Evolutionary conservation across 2,888 invertebrate genomes (phyloP).

Genomic region (Mythimna loreyi): DNA sequence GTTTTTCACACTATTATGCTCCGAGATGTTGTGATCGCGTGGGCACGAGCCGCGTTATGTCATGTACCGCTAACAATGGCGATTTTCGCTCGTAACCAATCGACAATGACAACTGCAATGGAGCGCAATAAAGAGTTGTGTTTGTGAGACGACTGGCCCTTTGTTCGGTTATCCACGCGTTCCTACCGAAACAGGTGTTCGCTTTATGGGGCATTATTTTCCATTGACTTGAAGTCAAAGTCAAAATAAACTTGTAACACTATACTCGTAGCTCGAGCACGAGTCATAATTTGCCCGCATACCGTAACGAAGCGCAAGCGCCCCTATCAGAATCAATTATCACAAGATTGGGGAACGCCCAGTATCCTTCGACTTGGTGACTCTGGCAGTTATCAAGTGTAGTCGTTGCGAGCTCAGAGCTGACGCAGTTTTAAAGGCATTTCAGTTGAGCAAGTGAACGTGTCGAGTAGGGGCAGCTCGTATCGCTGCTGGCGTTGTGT

Average conservation of each 20-base stretch:
- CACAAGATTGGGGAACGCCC: slow-evolving; percentile 73
- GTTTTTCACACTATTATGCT: slow-evolving; percentile 71
- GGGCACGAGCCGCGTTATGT: slow-evolving; percentile 79
- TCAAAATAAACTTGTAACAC: slow-evolving; percentile 59
- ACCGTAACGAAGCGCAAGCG: slow-evolving; percentile 72
- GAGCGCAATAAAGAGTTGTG: slow-evolving; percentile 78
- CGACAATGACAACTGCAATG: slow-evolving; percentile 80
- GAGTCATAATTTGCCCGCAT: slow-evolving; percentile 80
- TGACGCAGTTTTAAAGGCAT: slow-evolving; percentile 69
- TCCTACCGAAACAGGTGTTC: slow-evolving; percentile 77
- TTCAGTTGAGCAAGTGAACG: slow-evolving; percentile 87
- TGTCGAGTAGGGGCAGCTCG: slow-evolving; percentile 86
- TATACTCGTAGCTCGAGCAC: slow-evolving; percentile 60
- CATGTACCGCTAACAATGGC: slow-evolving; percentile 79
- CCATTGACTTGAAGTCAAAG: slow-evolving; percentile 61
- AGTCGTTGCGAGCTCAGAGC: slow-evolving; percentile 56
- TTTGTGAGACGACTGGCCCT: slow-evolving; percentile 75
- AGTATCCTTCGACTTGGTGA: slow-evolving; percentile 69
- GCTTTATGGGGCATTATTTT: slow-evolving; percentile 73
- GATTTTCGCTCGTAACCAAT: slow-evolving; percentile 79
- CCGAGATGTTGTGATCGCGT: slow-evolving; percentile 70
- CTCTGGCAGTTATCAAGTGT: slow-evolving; percentile 26
- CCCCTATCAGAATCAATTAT: slow-evolving; percentile 84
- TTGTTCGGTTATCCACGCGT: slow-evolving; percentile 78
- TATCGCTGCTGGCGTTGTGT: slow-evolving; percentile 82